These are phyloP conservation scores for Amiota mariae DNA, from an alignment of 2,888 invertebrate species.

Conservation along the genomic window DNA sequence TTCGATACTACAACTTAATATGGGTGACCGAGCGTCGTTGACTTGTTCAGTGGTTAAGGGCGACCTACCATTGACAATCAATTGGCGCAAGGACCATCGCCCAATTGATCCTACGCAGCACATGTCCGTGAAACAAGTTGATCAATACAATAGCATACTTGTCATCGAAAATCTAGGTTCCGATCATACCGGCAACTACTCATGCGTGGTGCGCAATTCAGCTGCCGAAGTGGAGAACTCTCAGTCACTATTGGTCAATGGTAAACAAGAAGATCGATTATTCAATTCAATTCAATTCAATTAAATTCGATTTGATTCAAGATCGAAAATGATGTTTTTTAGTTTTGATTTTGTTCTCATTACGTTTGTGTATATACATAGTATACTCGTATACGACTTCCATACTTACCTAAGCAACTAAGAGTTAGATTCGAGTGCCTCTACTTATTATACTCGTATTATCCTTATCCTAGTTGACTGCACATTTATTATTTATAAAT, in stretches of 20 bases:
- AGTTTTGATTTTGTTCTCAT: conserved; percentile 27
- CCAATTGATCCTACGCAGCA: conserved; percentile 78
- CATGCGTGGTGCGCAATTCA: conserved; percentile 82
- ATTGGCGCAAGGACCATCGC: conserved; percentile 84
- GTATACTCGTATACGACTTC: too few species aligned
- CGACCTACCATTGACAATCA: conserved; percentile 83
- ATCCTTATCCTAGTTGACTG: conserved; percentile 19
- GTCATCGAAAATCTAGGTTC: conserved; percentile 84
- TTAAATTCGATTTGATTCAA: too few species aligned
- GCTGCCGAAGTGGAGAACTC: conserved; percentile 84
- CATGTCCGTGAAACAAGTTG: conserved; percentile 82
- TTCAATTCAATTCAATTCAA: too few species aligned
- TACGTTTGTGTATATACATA: conserved; percentile 26
- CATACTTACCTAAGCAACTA: conserved; percentile 18
- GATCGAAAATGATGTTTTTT: conserved; percentile 1
- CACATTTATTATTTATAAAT: conserved; percentile 22
- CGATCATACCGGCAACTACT: conserved; percentile 85
- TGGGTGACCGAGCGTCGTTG: conserved; percentile 82
- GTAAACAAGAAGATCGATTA: conserved; percentile 75
- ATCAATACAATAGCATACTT: conserved; percentile 85
- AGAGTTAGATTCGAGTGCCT: conserved; percentile 4
- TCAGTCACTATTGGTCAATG: conserved; percentile 84
- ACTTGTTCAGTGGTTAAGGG: conserved; percentile 85
- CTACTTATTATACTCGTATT: not conserved
- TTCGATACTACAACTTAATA: conserved; percentile 80